phyloP scores from a whole-genome alignment of 2,113 vertebrate genomes.

The Nicator chloris region DNA sequence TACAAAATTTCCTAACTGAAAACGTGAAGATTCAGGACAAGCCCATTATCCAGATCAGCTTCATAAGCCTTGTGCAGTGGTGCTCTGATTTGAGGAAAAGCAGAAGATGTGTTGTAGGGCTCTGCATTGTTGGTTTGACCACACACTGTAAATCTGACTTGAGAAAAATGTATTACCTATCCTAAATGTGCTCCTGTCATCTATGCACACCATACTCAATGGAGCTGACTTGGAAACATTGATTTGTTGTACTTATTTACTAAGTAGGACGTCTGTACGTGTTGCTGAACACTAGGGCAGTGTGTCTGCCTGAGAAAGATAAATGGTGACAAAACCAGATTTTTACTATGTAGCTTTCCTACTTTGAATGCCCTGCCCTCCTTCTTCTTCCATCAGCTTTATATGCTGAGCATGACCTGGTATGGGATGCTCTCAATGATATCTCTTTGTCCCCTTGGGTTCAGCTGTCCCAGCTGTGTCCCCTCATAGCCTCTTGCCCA shows the following conservation, averaged over 20 bases:
- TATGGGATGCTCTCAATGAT: no score
- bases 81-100: background rate
- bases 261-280: background rate
- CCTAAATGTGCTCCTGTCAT: background rate
- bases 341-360: background rate
- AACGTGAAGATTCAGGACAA: background rate
- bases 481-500: background rate
- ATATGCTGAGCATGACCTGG: background rate
- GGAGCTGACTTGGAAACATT: background rate
- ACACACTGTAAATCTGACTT: background rate
- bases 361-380: accelerated
- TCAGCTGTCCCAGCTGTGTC: background rate
- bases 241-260: background rate
- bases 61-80: background rate
- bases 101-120: background rate
- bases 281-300: background rate
- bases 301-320: background rate
- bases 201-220: background rate
- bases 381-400: background rate
- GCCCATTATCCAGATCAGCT: background rate
- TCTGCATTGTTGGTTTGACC: background rate
- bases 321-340: background rate
- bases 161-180: background rate
- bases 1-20: background rate
- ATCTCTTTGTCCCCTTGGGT: background rate